Percentiles rank a stretch among this genome's conserved stretches.
phyloP scores from a whole-genome alignment of 2,113 vertebrate species.

The Nipponia nippon region DNA sequence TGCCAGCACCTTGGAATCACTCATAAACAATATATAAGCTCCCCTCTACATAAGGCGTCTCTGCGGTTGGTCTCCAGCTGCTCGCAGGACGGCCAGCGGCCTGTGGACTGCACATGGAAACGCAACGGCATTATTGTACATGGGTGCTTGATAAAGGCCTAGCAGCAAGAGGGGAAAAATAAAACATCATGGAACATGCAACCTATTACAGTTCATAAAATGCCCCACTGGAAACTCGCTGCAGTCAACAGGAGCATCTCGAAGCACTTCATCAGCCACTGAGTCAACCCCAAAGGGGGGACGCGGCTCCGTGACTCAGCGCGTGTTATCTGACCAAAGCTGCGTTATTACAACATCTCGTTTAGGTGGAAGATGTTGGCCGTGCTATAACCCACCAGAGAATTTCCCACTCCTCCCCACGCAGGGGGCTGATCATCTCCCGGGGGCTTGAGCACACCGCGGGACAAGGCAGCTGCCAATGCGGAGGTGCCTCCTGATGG shows the following conservation, averaged over 20 bases:
- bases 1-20: background rate
- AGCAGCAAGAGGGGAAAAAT: background rate
- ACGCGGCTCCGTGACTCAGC: accelerated
- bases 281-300: accelerated
- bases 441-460: accelerated
- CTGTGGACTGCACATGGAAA: accelerated
- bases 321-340: accelerated
- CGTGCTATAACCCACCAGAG: background rate
- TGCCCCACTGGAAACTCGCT: accelerated
- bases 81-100: background rate
- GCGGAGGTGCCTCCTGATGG: background rate
- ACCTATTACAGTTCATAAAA: background rate
- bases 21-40: background rate
- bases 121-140: accelerated
- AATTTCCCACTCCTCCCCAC: background rate
- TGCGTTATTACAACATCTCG: accelerated
- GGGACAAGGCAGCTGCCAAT: background rate
- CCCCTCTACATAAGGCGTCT: accelerated
- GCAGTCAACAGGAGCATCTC: background rate
- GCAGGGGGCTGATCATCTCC: background rate
- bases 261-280: background rate
- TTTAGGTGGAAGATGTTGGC: background rate
- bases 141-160: accelerated
- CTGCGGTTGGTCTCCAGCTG: background rate
- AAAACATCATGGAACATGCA: accelerated